phyloP scores from a whole-genome alignment of 2,113 vertebrate genomes.

The Cephalophus harveyi region DNA sequence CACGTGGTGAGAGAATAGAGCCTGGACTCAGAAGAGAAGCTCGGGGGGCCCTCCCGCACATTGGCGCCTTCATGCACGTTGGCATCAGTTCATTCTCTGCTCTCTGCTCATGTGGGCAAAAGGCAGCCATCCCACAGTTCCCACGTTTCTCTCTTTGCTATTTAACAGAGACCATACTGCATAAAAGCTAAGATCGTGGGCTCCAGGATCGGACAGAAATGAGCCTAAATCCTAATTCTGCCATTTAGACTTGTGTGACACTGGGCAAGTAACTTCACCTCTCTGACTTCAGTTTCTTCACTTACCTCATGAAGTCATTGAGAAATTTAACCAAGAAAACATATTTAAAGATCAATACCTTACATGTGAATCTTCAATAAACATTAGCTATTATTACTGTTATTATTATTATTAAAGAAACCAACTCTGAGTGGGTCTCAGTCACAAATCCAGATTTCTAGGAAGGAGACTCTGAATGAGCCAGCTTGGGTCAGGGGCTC shows the following conservation, averaged over 20 bases:
- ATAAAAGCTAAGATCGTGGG: background rate
- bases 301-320: background rate
- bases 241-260: background rate
- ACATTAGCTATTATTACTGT: background rate
- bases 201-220: background rate
- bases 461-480: background rate
- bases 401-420: background rate
- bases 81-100: background rate
- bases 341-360: background rate
- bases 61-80: background rate
- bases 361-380: background rate
- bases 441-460: background rate
- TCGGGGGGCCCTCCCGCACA: background rate
- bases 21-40: background rate
- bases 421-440: background rate
- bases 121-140: background rate
- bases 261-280: background rate
- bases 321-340: background rate
- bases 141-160: background rate
- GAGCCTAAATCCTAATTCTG: background rate
- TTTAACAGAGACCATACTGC: background rate
- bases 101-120: background rate
- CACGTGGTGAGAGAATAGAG: background rate
- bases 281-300: background rate
- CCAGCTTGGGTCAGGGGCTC: background rate